A percentile compares a stretch with the other conserved stretches of the same genome.
Evolutionary conservation across 2,113 vertebrate genomes (phyloP).

Genomic region (Lasiurus cinereus): DNA sequence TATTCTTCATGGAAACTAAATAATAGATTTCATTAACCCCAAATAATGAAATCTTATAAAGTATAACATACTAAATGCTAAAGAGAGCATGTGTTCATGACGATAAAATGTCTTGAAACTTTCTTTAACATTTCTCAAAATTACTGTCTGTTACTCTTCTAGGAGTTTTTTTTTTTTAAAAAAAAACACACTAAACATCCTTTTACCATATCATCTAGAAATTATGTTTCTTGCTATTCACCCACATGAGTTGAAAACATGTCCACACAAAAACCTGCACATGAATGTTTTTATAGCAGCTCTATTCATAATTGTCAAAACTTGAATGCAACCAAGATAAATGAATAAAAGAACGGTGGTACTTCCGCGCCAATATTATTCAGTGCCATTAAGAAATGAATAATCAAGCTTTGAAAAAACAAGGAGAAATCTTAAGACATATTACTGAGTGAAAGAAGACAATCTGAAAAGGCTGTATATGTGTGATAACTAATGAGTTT

Average conservation of each 20-base stretch:
- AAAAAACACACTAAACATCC: neutral
- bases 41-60: neutral
- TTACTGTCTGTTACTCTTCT: neutral
- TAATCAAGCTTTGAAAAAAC: neutral
- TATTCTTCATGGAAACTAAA: neutral
- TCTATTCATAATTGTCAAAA: too few species aligned
- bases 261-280: too few species aligned
- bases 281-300: too few species aligned
- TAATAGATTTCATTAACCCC: neutral
- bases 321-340: too few species aligned
- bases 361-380: neutral
- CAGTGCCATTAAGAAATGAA: neutral
- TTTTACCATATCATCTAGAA: neutral
- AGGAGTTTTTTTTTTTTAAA: neutral
- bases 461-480: too few species aligned
- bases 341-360: too few species aligned
- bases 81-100: neutral
- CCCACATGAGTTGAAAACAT: neutral
- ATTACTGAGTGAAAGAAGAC: too few species aligned
- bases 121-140: neutral
- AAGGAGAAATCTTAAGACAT: neutral
- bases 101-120: neutral
- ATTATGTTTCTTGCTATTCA: neutral
- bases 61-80: neutral
- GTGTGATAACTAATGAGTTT: too few species aligned